Percentiles rank a stretch among this genome's conserved stretches.
These are phyloP conservation scores for Lobophora halterata DNA, from an alignment of 2,888 invertebrate genomes.

Conservation along the genomic window DNA sequence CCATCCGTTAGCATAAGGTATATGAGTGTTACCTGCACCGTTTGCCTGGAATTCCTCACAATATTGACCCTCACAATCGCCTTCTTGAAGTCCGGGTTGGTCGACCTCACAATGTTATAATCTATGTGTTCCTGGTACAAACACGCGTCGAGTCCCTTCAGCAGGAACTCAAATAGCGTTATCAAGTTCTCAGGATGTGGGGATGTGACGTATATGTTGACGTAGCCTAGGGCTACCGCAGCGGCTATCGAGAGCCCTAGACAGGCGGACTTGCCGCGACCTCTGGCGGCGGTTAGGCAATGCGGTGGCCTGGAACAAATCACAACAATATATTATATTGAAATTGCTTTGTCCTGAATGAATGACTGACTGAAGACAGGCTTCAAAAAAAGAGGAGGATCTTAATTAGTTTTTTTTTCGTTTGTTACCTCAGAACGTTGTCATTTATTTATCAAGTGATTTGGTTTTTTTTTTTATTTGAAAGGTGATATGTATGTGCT, in stretches of 20 bases:
- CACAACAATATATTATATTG: neutral
- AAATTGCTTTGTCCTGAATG: too few relatives aligned
- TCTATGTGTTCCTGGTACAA: slow-evolving; percentile 98
- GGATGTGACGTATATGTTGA: slow-evolving; percentile 98
- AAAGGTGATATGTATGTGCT: too few relatives aligned
- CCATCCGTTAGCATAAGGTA: too few relatives aligned
- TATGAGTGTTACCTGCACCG: slow-evolving; percentile 86
- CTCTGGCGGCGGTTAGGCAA: slow-evolving; percentile 96
- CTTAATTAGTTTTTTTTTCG: too few relatives aligned
- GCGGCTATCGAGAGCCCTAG: slow-evolving; percentile 95
- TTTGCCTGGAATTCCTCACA: slow-evolving; percentile 94
- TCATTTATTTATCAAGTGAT: too few relatives aligned
- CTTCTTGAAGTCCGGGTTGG: slow-evolving; percentile 97
- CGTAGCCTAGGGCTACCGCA: slow-evolving; percentile 91
- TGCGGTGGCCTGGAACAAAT: slow-evolving; percentile 89
- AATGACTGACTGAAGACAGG: too few relatives aligned
- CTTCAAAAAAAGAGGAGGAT: too few relatives aligned
- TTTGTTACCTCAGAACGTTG: too few relatives aligned
- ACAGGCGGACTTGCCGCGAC: slow-evolving; percentile 98
- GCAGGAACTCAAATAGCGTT: slow-evolving; percentile 97
- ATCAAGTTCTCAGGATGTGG: slow-evolving; percentile 99
- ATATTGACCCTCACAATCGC: slow-evolving; percentile 96
- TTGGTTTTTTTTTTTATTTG: too few relatives aligned
- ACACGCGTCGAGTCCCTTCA: slow-evolving; percentile 95
- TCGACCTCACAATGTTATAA: slow-evolving; percentile 96